Evolutionary conservation across 1,140 invertebrate species (phyloP).

Genomic region (Hylyphantes graminicola): DNA sequence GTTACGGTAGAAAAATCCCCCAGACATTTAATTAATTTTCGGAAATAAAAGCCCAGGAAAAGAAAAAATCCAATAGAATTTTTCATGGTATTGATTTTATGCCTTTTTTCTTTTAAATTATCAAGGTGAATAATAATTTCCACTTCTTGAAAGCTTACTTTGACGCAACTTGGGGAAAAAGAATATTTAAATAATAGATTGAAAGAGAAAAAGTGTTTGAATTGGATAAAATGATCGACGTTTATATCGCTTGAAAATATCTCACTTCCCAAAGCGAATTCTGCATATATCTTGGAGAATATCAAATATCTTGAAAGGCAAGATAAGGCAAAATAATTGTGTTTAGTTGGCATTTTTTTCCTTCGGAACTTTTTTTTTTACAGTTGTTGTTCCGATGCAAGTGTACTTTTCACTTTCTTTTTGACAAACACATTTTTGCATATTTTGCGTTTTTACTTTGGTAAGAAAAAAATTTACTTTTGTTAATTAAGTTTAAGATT

Average conservation of each 20-base stretch:
- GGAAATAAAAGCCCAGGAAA: background rate
- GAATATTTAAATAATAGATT: constrained; percentile 12
- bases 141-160: too few species aligned
- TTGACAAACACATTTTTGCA: too few species aligned
- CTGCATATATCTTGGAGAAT: constrained; percentile 31
- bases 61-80: background rate
- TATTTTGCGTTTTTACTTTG: too few species aligned
- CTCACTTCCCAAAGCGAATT: background rate
- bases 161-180: background rate
- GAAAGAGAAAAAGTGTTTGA: constrained; percentile 15
- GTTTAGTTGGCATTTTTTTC: constrained; percentile 19
- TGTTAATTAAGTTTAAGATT: too few species aligned
- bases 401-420: background rate
- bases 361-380: background rate
- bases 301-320: constrained; percentile 21
- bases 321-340: constrained; percentile 23
- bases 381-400: background rate
- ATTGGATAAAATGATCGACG: constrained; percentile 16
- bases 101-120: constrained; percentile 7
- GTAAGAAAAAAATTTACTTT: too few species aligned
- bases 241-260: constrained; percentile 20
- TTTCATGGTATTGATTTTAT: constrained; percentile 4
- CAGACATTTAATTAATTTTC: constrained; percentile 40
- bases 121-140: background rate
- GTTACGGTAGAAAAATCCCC: constrained; percentile 18